Evolutionary conservation across 2,888 invertebrate genomes (phyloP).

Genomic region (Gibbula magus): DNA sequence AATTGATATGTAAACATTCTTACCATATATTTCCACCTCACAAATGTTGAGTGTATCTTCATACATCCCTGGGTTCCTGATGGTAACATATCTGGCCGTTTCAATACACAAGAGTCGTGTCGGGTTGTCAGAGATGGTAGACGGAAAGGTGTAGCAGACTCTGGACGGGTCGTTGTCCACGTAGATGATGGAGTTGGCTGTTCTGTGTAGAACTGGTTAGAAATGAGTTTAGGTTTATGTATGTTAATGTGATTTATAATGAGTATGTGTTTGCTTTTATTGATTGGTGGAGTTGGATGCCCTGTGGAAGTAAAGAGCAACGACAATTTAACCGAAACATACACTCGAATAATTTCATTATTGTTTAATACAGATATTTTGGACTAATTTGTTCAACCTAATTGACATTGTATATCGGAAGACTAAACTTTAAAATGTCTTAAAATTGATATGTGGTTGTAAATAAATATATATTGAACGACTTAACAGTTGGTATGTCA

Average conservation of each 20-base stretch:
- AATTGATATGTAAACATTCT: too few species aligned
- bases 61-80: not conserved
- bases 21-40: conserved; percentile 12
- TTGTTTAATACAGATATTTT: too few species aligned
- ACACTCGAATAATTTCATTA: too few species aligned
- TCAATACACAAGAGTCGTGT: not conserved
- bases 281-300: too few species aligned
- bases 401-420: too few species aligned
- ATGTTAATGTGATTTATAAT: not conserved
- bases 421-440: too few species aligned
- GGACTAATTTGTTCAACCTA: too few species aligned
- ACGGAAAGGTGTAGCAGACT: not conserved
- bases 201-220: not conserved
- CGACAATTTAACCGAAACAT: too few species aligned
- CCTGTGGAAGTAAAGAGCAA: too few species aligned
- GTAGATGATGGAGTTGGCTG: not conserved
- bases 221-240: not conserved
- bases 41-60: not conserved
- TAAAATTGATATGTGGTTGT: too few species aligned
- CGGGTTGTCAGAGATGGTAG: not conserved
- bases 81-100: not conserved
- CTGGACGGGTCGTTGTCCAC: not conserved
- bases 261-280: not conserved
- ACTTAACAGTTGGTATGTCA: too few species aligned
- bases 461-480: too few species aligned